Base-by-base conservation (phyloP, 1,140 invertebrate species). In the Papilio xuthus region DNA sequence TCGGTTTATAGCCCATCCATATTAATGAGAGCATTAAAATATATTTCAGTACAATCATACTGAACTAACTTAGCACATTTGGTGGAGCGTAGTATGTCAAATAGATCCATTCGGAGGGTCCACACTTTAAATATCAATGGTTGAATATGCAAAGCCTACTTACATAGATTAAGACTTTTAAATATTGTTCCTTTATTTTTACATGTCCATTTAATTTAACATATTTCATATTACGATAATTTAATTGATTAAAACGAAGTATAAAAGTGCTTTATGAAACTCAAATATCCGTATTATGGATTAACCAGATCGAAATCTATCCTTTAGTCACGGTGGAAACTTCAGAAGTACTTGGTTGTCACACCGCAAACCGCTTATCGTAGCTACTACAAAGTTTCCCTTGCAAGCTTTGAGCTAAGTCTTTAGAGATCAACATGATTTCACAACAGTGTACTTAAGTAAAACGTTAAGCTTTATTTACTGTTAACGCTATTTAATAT, bases 361-460 rank as follows among this genome's bases (percentile, higher is more conserved):
- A 13, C 13, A 67, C 60, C 56, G 26, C 60, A 67, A 67, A 67
- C 23, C 60, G 60, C 60, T 67, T 67, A 67, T 67, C 60, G 60
- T 6, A 7, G 26, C 26, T 67, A 18, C 60, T 56, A 9, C 20
- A 8, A 67, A 67, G 26, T 67, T 67, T 67, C 26, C 60, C 26
- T 67, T 67, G 60, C 60, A 67, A 67, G 26, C 60, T 67, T 67
- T 67, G 60, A 67, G 60, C 12, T 15, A 13, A 28, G 60, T 67
- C 60, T 67, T 67, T 15, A 10, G 56, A 67, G 60, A 67, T 67
- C 60, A 67, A 67, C 60, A 67, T 28, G 60, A 67, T 67, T 67
- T 67, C 26, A 67, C 60, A 67, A 67, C 56, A 60, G 12, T 60
- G 23, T 60, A 60, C 23, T 67, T 28, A 67, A 67, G 60, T 28